Evolutionary conservation across 37 sponge, comb jelly and placozoan genomes (phyloP), one percentile per base, ranked within the genome.

Genomic region (Ianthella basta): DNA sequence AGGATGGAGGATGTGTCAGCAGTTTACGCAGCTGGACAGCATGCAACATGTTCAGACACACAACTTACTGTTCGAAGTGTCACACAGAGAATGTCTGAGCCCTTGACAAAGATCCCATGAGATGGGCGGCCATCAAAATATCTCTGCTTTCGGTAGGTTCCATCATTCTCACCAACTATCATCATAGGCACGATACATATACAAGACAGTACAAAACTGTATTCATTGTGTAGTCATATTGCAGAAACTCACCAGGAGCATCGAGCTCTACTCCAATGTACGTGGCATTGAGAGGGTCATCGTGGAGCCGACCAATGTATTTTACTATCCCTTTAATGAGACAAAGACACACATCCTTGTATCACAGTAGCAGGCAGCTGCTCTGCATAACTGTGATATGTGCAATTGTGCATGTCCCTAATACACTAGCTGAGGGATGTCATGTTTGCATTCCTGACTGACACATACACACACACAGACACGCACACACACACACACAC

Each of bases 241-340:
- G n/a, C n/a, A n/a, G n/a, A n/a, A n/a, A 15, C 60, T 56, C 50
- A 83, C 89, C 79, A 59, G 93, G 93, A 30, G 82, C 53, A 59
- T 91, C 92, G 5, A 95, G 83, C 32, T 92, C 90, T 0, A 92
- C 72, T 13, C 93, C 93, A 54, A 92, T 86, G 41, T 81, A 92
- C n/a, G 89, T 65, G 15, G 67, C 75, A 56, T 86, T 83, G n/a
- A 38, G 37, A 0, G 68, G 14, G 24, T 88, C 89, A 79, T 65
- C 82, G 25, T 88, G 91, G 59, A 92, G 83, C 60, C 78, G 88
- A 21, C 92, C 96, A 72, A 96, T 93, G 66, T 96, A 96, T 27
- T 82, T 65, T 21, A 96, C 87, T 39, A 87, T 83, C 0, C 95
- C 94, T 80, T 18, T 61, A 55, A 20, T 8, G 10, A 37, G 56